phyloP scores from a whole-genome alignment of 2,888 invertebrate genomes.

The Paralinhomoeus sp. region DNA sequence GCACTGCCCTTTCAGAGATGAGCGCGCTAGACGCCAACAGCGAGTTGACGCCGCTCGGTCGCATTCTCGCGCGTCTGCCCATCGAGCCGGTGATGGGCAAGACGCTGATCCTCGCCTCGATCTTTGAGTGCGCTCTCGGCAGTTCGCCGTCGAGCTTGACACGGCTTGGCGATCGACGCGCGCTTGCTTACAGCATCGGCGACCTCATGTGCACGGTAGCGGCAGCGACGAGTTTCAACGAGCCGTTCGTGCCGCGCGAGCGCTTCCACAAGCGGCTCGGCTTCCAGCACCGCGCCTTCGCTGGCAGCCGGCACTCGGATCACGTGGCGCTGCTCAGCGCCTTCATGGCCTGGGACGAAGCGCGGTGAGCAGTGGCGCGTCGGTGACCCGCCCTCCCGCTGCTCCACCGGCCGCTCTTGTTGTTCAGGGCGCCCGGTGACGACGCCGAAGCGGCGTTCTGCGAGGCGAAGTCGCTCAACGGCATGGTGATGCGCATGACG shows the following conservation, averaged over 20 bases:
- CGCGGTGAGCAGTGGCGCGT: too few relatives aligned
- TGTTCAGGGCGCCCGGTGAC: too few relatives aligned
- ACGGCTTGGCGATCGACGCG: too few relatives aligned
- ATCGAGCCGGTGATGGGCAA: slow-evolving; percentile 88
- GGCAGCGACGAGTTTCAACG: slow-evolving; percentile 78
- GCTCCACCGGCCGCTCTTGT: too few relatives aligned
- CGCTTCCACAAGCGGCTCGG: slow-evolving; percentile 40
- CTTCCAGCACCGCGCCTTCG: slow-evolving; percentile 59
- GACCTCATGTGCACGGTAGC: slow-evolving; percentile 79
- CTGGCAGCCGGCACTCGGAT: slow-evolving; percentile 67
- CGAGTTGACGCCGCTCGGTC: slow-evolving; percentile 72
- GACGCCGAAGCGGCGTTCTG: slow-evolving; percentile 60
- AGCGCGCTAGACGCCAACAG: slow-evolving; percentile 57
- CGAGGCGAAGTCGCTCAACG: slow-evolving; percentile 69
- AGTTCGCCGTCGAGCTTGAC: too few relatives aligned
- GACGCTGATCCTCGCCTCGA: slow-evolving; percentile 81
- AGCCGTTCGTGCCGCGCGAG: slow-evolving; percentile 53
- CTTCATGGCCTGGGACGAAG: slow-evolving; percentile 45
- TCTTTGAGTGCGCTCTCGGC: slow-evolving; percentile 39
- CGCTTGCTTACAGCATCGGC: slow-evolving; percentile 57
- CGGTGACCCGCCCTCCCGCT: too few relatives aligned
- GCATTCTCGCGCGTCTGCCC: slow-evolving; percentile 72
- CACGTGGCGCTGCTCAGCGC: slow-evolving; percentile 83
- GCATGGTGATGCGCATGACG: slow-evolving; percentile 45
- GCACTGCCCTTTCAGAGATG: slow-evolving; percentile 10